Base-by-base conservation (phyloP, 2,797 vertebrate genomes). In the Ctenosaura bakeri region DNA sequence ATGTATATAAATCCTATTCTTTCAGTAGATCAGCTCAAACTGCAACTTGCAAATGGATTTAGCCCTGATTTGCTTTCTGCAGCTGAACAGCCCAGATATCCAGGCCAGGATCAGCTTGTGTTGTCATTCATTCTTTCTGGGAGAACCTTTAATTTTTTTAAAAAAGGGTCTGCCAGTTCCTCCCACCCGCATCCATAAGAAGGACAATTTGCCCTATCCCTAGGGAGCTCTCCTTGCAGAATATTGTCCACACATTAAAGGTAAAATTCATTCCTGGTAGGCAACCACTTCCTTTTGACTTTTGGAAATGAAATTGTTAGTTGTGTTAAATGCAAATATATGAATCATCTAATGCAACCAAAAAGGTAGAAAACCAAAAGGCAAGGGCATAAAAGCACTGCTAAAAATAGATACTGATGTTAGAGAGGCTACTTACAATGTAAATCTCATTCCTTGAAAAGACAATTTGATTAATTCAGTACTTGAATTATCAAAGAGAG, bases 361-460 rank as follows among this genome's bases (percentile, higher is more conserved):
- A 82, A 86, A 59, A 85, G 24, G 14, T 56, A n/a, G 71, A 42
- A 59, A 73, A 73, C 14, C 14, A 62, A 52, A 85, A 79, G 42
- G 46, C 38, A 87, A 50, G n/a, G 56, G 73, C 35, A 73, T 18
- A 14, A 73, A 73, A 0, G 4, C 46, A 13, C 42, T 50, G 54
- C 56, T 6, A 71, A 79, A 90, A 71, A 69, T 26, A 90, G 77
- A 12, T 26, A 81, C 50, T 73, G 89, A n/a, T 86, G 38, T 18
- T 50, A 62, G 26, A 50, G 38, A 56, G 76, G 35, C 56, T 71
- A 50, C n/a, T 59, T 80, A 42, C 38, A 80, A 29, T 62, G 9
- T 62, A 62, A 73, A 50, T 62, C 29, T 81, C 38, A 50, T 26
- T 80, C 29, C 20, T 76, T 56, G n/a, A 81, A 66, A 52, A 82